A percentile compares a stretch with the other conserved stretches of the same genome.
phyloP scores from a whole-genome alignment of 2,888 invertebrate species.

The Merodon equestris region DNA sequence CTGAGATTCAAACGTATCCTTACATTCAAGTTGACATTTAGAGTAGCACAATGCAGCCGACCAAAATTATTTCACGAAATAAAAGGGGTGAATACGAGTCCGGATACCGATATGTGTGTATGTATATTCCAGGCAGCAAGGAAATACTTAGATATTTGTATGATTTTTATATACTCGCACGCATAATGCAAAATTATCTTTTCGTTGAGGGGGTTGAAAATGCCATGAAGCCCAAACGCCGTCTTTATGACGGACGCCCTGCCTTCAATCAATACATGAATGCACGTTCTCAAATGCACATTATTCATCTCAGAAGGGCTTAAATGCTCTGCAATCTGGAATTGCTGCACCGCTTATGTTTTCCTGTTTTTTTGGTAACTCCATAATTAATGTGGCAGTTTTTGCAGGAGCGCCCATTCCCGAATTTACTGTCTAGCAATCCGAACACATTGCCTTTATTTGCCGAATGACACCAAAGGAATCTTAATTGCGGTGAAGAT shows the following conservation, averaged over 20 bases:
- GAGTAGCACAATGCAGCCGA: conserved; percentile 31
- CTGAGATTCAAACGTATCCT: neutral
- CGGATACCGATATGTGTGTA: no score
- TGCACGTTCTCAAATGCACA: no score
- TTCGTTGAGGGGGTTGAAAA: conserved; percentile 2
- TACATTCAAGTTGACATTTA: conserved; percentile 34
- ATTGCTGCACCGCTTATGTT: conserved; percentile 48
- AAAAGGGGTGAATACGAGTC: conserved; percentile 57
- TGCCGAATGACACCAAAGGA: conserved; percentile 57
- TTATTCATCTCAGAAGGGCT: no score
- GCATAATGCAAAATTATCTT: conserved; percentile 21
- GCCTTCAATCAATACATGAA: no score
- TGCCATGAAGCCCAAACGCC: no score
- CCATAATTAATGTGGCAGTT: conserved; percentile 57
- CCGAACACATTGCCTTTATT: no score
- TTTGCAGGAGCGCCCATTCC: conserved; percentile 30
- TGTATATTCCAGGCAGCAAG: no score
- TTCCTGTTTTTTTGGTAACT: conserved; percentile 55
- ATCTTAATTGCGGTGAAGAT: conserved; percentile 48
- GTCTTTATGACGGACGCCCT: no score
- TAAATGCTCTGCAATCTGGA: no score
- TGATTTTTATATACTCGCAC: neutral
- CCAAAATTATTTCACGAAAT: conserved; percentile 14
- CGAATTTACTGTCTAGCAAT: conserved; percentile 47
- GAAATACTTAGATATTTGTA: no score